Conservation (phyloP, 2,797 vertebrate species). For the Galaxias olidus region DNA sequence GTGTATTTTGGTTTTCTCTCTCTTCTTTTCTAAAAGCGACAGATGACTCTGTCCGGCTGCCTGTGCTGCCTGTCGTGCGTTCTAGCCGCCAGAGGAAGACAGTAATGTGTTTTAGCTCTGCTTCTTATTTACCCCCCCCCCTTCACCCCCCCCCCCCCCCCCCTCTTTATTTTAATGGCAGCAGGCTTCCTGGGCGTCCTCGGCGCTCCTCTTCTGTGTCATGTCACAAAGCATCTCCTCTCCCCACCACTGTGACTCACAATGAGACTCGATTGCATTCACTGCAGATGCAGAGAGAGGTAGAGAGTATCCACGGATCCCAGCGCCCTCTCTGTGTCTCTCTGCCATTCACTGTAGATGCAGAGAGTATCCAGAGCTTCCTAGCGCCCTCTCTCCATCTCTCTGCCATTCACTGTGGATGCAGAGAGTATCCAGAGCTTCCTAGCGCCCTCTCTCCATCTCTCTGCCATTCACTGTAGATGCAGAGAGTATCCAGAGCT, state of each 20-base stretch:
- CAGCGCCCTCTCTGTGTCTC: neutral
- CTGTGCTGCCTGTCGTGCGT: constrained; percentile 8
- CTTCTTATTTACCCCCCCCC: neutral
- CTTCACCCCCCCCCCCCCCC: constrained; percentile 9
- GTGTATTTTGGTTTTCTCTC: constrained; percentile 51
- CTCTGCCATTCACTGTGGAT: too few species aligned
- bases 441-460: neutral
- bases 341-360: neutral
- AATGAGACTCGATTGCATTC: neutral
- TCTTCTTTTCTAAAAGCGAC: constrained; percentile 52
- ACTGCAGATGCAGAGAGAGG: neutral
- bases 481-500: too few species aligned
- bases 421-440: neutral
- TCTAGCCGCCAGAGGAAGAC: constrained; percentile 30
- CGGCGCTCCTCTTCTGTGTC: constrained; percentile 24
- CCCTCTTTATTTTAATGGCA: too few species aligned
- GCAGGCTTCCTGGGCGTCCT: neutral
- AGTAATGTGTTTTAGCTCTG: constrained; percentile 20
- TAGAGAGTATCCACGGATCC: neutral
- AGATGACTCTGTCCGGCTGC: constrained; percentile 43
- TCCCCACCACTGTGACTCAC: constrained; percentile 31
- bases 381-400: neutral
- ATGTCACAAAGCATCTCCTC: constrained; percentile 57
- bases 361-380: neutral
- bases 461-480: too few species aligned